These are phyloP conservation scores for Osmerus eperlanus DNA, from an alignment of 2,113 vertebrate genomes.

Conservation along the genomic window DNA sequence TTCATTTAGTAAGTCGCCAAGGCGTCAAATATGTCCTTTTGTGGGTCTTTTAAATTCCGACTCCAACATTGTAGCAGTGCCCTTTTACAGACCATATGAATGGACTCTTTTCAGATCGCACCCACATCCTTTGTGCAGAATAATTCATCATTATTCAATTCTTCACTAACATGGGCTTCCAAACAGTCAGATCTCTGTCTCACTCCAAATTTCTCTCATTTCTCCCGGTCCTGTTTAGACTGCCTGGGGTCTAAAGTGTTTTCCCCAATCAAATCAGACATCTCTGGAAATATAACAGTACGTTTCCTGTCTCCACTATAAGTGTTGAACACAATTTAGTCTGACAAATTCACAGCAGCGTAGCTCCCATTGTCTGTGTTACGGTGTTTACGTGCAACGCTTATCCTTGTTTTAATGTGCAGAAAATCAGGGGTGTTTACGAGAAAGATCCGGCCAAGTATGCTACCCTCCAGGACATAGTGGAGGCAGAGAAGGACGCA, in stretches of 20 bases:
- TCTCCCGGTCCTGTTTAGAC: slow-evolving; percentile 67
- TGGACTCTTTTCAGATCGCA: not conserved
- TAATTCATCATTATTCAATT: slow-evolving; percentile 13
- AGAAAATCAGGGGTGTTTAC: slow-evolving; percentile 91
- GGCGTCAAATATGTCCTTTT: too few species aligned
- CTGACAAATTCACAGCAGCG: not conserved
- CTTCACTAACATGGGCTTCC: not conserved
- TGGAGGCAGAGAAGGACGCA: slow-evolving; percentile 83
- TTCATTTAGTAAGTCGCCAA: too few species aligned
- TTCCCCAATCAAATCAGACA: slow-evolving; percentile 85
- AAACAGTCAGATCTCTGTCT: slow-evolving; percentile 28
- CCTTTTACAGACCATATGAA: slow-evolving; percentile 4
- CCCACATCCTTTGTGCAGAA: not conserved
- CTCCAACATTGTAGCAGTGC: too few species aligned
- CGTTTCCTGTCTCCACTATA: slow-evolving; percentile 22
- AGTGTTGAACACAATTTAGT: not conserved
- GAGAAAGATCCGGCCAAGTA: slow-evolving; percentile 85
- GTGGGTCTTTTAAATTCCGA: too few species aligned
- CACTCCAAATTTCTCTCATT: slow-evolving; percentile 42
- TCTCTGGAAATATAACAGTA: slow-evolving; percentile 90
- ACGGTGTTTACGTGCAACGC: not conserved
- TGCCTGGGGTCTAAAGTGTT: slow-evolving; percentile 89
- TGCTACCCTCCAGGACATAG: slow-evolving; percentile 86
- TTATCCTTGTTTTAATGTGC: slow-evolving; percentile 2
- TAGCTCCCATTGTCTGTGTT: not conserved